Base-by-base conservation (phyloP, 53 echinoderm and acorn worm genomes). In the Pentamera pediparva region DNA sequence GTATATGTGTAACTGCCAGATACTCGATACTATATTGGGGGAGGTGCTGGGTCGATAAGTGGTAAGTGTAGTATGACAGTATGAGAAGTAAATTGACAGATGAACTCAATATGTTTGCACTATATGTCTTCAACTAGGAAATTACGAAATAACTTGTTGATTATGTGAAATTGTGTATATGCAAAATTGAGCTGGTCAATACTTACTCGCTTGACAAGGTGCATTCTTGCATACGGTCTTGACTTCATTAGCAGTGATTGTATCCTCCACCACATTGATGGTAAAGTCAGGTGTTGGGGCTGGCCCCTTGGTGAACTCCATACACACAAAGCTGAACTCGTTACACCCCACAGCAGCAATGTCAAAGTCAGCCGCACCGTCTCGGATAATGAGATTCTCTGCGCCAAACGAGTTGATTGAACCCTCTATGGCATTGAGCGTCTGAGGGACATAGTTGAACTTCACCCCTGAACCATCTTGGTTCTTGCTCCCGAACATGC, bases 261-360 rank as follows among this genome's bases (percentile, higher is more conserved):
- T 72, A 9, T 79, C 79, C 56, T 71, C 70, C n/a, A 85, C 69
- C 10, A 82, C 82, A 27, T 81, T 81, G 48, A 90, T 80, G 11
- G 84, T 85, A 70, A 94, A 94, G 47, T 94, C 90, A 30, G 94
- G 90, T 5, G 43, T 35, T 4, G 94, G 76, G 6, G 75, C 61
- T 34, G 81, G 76, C 18, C 82, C 76, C 50, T 90, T 94, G 26
- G 90, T 76, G 74, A 94, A 84, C 32, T 94, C 94, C 79, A 84
- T 84, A 52, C 94, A 94, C n/a, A 90, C 81, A 33, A 76, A 87
- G 22, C 56, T 72, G 75, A 75, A 90, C 11, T 87, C 85, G 6
- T 87, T 90, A 40, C 94, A 94, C 2, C 90, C 89, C 20, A 94
- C 84, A 18, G 87, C 90, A 18, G 94, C 90, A 15, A 90, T 78